Percentiles rank a stretch among this genome's conserved stretches.
phyloP scores from a whole-genome alignment of 2,888 invertebrate genomes.

The Apantesis nais region DNA sequence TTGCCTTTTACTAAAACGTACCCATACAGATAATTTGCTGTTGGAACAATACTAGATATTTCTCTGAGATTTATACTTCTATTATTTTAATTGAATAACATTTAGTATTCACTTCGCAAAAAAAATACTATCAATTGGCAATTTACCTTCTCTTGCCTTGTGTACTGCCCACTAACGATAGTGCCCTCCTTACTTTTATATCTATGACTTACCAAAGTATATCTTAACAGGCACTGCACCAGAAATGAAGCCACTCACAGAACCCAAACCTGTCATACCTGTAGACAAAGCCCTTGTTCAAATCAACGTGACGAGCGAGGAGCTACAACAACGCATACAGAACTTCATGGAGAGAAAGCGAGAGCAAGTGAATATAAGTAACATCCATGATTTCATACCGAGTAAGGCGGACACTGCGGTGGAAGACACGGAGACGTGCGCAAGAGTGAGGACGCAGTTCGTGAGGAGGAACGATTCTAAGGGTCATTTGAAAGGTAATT shows the following conservation, averaged over 20 bases:
- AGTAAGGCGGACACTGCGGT: conserved; percentile 54
- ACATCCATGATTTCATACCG: conserved; percentile 90
- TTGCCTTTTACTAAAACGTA: not conserved
- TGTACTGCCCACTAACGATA: not conserved
- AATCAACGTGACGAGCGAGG: conserved; percentile 88
- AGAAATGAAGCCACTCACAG: conserved; percentile 35
- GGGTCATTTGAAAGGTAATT: conserved; percentile 91
- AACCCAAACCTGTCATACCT: conserved; percentile 33
- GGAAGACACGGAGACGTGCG: conserved; percentile 87
- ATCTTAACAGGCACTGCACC: conserved; percentile 46
- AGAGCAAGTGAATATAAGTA: conserved; percentile 89
- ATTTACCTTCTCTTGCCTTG: not conserved
- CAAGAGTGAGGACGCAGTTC: conserved; percentile 90
- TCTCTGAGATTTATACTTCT: no score
- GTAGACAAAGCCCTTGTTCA: conserved; percentile 85
- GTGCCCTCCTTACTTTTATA: not conserved
- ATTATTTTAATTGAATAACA: no score
- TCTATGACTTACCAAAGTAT: not conserved
- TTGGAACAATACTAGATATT: no score
- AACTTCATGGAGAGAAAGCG: conserved; percentile 92
- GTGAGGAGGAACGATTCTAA: conserved; percentile 90
- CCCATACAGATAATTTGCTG: no score
- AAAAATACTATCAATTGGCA: no score
- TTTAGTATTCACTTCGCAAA: no score
- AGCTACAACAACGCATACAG: conserved; percentile 89